phyloP scores from a whole-genome alignment of 2,113 vertebrate species.

The Recurvirostra avosetta region DNA sequence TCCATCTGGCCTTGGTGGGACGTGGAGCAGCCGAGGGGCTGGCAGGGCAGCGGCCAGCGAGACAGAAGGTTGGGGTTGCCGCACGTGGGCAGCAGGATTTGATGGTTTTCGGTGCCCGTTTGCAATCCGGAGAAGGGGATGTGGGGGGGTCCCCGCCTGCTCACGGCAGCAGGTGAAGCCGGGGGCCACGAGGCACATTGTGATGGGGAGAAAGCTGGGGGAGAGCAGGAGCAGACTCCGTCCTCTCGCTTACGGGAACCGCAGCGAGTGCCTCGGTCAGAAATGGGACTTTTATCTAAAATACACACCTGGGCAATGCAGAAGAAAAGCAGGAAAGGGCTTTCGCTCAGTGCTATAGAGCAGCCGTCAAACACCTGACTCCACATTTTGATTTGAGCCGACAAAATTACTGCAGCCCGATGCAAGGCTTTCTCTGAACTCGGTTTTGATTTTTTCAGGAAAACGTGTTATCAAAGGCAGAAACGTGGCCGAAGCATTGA shows the following conservation, averaged over 20 bases:
- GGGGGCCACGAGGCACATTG: not conserved
- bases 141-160: no score
- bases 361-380: not conserved
- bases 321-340: not conserved
- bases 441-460: not conserved
- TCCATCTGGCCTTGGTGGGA: not conserved
- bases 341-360: not conserved
- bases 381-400: not conserved
- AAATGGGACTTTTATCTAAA: not conserved
- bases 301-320: not conserved
- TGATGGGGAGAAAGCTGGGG: not conserved
- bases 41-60: fast-evolving
- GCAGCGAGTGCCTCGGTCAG: fast-evolving
- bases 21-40: not conserved
- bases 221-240: not conserved
- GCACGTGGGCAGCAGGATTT: fast-evolving
- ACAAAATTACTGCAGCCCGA: not conserved
- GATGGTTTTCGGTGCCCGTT: not conserved
- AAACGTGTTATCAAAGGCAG: not conserved
- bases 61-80: not conserved
- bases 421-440: not conserved
- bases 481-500: not conserved
- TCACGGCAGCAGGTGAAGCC: not conserved
- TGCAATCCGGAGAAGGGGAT: fast-evolving
- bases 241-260: fast-evolving